These are phyloP conservation scores for Pomatostomus ruficeps DNA, from an alignment of 2,113 vertebrate species.

Conservation along the genomic window DNA sequence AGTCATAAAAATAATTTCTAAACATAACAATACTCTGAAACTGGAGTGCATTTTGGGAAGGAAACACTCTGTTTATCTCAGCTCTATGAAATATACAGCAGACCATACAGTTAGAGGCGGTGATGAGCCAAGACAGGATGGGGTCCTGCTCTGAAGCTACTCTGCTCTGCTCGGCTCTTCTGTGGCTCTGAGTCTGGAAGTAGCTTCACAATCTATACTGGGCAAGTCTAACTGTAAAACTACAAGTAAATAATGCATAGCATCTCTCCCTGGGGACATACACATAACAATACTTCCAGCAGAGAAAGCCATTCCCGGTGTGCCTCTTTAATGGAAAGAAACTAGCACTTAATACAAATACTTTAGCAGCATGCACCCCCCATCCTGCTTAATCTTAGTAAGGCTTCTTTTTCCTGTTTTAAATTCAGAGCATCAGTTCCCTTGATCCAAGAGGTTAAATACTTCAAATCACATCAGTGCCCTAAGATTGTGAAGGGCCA, in stretches of 20 bases:
- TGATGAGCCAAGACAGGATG: background rate
- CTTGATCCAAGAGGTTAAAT: slow-evolving; percentile 40
- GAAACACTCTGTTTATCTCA: background rate
- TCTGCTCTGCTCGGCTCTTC: background rate
- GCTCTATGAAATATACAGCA: background rate
- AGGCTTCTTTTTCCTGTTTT: background rate
- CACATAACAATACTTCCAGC: background rate
- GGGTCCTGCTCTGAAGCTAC: background rate
- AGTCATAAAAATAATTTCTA: background rate
- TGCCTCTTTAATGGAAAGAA: slow-evolving; percentile 3
- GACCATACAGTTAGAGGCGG: background rate
- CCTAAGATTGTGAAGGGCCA: slow-evolving; percentile 40
- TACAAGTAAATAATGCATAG: slow-evolving; percentile 3
- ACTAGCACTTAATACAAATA: background rate
- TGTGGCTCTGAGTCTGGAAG: background rate
- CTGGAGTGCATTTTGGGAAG: background rate
- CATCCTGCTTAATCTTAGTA: background rate
- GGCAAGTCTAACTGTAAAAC: background rate
- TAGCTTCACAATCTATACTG: background rate
- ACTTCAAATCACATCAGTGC: slow-evolving; percentile 19
- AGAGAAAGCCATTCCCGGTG: background rate
- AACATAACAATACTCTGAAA: background rate
- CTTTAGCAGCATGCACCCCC: background rate
- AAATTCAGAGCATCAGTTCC: slow-evolving; percentile 21
- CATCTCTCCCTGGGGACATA: background rate